phyloP scores from a whole-genome alignment of 2,113 vertebrate species.

The Melanotaenia duboulayi region DNA sequence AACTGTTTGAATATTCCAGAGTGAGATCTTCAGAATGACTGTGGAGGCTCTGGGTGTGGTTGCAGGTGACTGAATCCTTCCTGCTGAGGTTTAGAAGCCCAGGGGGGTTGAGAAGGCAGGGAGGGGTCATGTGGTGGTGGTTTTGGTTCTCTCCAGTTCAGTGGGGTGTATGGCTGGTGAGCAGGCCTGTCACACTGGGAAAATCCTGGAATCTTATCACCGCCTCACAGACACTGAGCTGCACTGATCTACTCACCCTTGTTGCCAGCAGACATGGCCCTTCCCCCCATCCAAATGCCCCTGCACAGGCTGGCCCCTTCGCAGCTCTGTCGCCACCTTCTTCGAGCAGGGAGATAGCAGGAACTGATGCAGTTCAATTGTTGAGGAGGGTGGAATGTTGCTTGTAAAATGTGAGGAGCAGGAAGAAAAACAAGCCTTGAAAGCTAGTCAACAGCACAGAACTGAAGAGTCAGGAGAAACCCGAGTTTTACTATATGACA shows the following conservation, averaged over 20 bases:
- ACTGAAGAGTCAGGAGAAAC: slow-evolving; percentile 1
- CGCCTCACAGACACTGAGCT: slow-evolving; percentile 83
- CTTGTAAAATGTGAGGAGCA: slow-evolving; percentile 52
- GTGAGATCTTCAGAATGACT: slow-evolving; percentile 32
- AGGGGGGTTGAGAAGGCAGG: slow-evolving; percentile 8
- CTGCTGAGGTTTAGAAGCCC: slow-evolving; percentile 58
- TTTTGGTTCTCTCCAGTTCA: slow-evolving; percentile 47
- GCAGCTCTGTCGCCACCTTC: slow-evolving; percentile 67
- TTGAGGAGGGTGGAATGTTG: slow-evolving; percentile 66
- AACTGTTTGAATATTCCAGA: slow-evolving; percentile 9
- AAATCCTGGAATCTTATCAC: slow-evolving; percentile 87
- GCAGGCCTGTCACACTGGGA: slow-evolving; percentile 84
- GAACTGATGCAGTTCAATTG: slow-evolving; percentile 69
- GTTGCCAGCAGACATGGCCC: slow-evolving; percentile 80
- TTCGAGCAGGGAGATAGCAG: slow-evolving; percentile 65
- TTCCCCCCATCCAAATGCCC: slow-evolving; percentile 74
- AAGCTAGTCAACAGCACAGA: slow-evolving; percentile 23
- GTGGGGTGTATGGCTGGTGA: slow-evolving; percentile 70
- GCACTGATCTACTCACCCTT: slow-evolving; percentile 84
- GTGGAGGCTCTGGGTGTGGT: slow-evolving; percentile 50
- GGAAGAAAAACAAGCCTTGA: slow-evolving; percentile 37
- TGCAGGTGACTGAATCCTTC: slow-evolving; percentile 63
- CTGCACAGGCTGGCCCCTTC: slow-evolving; percentile 72
- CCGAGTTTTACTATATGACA: background rate
- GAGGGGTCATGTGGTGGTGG: slow-evolving; percentile 43